Base-by-base conservation (phyloP, 64 coral and sea anemone species). In the Catalaphyllia jardinei region DNA sequence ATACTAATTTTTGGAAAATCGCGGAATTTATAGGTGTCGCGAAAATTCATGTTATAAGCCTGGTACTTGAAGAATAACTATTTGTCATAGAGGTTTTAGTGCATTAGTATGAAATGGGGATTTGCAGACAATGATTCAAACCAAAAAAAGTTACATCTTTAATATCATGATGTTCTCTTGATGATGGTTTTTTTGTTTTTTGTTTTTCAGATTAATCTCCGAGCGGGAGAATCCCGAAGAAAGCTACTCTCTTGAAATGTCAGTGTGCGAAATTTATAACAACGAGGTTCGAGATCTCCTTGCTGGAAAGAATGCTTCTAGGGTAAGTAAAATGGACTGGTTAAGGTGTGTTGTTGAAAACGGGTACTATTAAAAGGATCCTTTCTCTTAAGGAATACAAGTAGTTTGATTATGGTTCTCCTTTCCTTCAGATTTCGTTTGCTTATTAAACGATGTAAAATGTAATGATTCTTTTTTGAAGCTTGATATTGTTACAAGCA, bases 231-330 rank as follows among this genome's bases (percentile, higher is more conserved):
- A 91, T 61, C 46, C 81, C 8, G 89, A 78, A 1, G 96, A 99
- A 52, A 88, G 87, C 31, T 93, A 93, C 52, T 83, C 96, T 9
- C 75, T 99, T 62, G 96, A 99, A 62, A 95, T 99, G 83, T 90
- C 96, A 7, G 91, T 99, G 3, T 99, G 96, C 84, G 96, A 99
- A 67, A 99, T 99, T 61, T 99, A 99, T 78, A 99, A 99, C 62
- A 99, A 99, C 65, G 96, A 99, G 71, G 96, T 95, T 28, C 85
- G 93, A 18, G 96, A 99, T 75, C 62, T 99, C 4, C 84, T 99
- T 25, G 87, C 94, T 24, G 90, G 87, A 63, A 95, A 99, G 82
- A 92, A 87, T 61, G 81, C 91, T 46, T 88, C 90, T 55, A 99
- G 92, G 91, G 96, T 98, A 62, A 77, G 83, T 52, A 60, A 0